These are phyloP conservation scores for Tympanoctomys barrerae DNA, from an alignment of 2,797 vertebrate genomes.

Conservation along the genomic window DNA sequence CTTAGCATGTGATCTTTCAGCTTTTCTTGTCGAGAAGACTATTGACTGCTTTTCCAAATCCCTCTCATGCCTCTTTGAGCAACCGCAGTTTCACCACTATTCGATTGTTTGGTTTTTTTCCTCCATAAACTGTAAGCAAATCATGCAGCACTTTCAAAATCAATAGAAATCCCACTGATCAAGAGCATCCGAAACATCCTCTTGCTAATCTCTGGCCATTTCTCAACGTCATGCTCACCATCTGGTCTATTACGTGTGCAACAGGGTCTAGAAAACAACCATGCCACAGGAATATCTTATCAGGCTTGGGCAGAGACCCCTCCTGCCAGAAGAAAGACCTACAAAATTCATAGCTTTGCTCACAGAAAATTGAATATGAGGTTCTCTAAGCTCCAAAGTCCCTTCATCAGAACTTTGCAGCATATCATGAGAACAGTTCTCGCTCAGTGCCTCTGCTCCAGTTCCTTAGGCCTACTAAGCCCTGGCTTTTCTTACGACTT, in stretches of 20 bases:
- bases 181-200: conserved; percentile 41
- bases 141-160: conserved; percentile 64
- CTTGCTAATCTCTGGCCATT: conserved; percentile 57
- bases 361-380: conserved; percentile 20
- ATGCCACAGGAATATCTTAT: conserved; percentile 2
- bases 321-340: conserved; percentile 11
- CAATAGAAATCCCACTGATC: conserved; percentile 46
- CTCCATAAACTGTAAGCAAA: conserved; percentile 53
- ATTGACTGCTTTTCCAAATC: conserved; percentile 66
- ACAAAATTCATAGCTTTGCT: background rate
- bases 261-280: conserved; percentile 81
- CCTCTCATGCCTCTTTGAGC: conserved; percentile 58
- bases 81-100: conserved; percentile 61
- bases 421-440: background rate
- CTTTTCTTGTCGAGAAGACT: conserved; percentile 69
- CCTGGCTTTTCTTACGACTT: background rate
- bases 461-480: background rate
- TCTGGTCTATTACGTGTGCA: conserved; percentile 56
- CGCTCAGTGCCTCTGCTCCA: background rate
- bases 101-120: conserved; percentile 36
- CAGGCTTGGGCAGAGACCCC: background rate
- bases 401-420: background rate
- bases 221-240: conserved; percentile 65
- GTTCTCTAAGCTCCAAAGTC: conserved; percentile 26
- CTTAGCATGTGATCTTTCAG: conserved; percentile 91